Base-by-base conservation (phyloP, 2,113 vertebrate genomes). In the Recurvirostra avosetta region DNA sequence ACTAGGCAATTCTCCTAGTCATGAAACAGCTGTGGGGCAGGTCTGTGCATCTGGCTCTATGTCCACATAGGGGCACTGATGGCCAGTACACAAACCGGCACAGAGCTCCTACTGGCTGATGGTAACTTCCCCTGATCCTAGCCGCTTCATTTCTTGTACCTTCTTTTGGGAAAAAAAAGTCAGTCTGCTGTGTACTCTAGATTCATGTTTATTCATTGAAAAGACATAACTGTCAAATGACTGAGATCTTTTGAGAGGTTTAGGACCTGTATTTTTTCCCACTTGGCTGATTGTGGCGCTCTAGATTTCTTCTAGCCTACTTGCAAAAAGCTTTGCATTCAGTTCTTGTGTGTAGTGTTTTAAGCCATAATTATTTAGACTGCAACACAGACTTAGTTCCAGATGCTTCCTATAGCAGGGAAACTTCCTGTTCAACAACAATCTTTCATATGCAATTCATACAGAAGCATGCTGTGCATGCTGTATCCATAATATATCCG, bases 401-500 rank as follows among this genome's bases (percentile, higher is more conserved):
- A 89, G 65, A 74, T 81, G 68, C 52, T 94, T 94, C 70, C 68
- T 86, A 40, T 63, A 34, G n/a, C 29, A 29, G 22, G 25, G 34
- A 82, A 75, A 29, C 19, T 89, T 93, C 73, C 73, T 82, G 36
- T 78, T 81, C 36, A 72, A 75, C 77, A 81, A 25, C 43, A 68
- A 19, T 38, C 20, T 71, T 89, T 92, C 19, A 9, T n/a, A 56
- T 25, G 20, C 29, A 82, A 25, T 81, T 91, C 86, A n/a, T 55
- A 72, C 5, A 58, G 11, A 78, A 78, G 40, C 43, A 30, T 66
- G 58, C 52, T 81, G 12, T 43, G 12, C 43, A 34, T 38, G 40
- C 56, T 84, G 3, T 78, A 67, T 63, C 49, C 1, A 9, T 67
- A 59, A 63, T 5, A 2, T 38, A 45, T 26, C 50, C 0, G 0